Evolutionary conservation across 1,140 invertebrate genomes (phyloP).

Genomic region (Sycophila sp.): DNA sequence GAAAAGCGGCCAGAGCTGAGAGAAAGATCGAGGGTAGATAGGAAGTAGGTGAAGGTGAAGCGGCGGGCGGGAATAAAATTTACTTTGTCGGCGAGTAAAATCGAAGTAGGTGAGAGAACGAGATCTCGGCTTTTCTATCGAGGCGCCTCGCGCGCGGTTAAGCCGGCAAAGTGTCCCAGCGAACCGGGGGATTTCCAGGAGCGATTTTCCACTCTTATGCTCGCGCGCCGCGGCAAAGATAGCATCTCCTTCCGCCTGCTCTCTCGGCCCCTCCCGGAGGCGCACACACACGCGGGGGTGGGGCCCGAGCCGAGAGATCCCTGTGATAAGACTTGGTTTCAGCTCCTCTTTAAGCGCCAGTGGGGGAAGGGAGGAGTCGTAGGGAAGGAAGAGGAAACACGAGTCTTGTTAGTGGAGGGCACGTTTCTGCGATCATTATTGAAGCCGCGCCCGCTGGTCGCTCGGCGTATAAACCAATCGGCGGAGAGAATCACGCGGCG

Average conservation of each 20-base stretch:
- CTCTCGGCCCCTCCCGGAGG: conserved; percentile 15
- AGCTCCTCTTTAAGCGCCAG: conserved; percentile 9
- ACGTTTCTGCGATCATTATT: conserved; percentile 7
- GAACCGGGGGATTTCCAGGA: conserved; percentile 44
- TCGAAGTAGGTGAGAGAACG: conserved; percentile 10
- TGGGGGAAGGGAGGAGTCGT: no score
- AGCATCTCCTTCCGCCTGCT: neutral
- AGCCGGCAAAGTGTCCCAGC: conserved; percentile 14
- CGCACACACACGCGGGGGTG: neutral
- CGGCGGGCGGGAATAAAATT: conserved; percentile 31
- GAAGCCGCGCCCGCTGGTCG: neutral
- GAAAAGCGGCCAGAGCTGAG: neutral
- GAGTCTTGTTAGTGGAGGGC: conserved; percentile 16
- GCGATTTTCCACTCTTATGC: conserved; percentile 45
- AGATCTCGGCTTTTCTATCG: neutral
- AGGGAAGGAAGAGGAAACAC: no score
- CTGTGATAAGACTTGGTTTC: conserved; percentile 32
- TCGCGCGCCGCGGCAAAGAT: conserved; percentile 3
- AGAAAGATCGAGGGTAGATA: conserved; percentile 19
- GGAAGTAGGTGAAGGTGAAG: conserved; percentile 29
- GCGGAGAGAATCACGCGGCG: no score
- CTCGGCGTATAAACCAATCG: conserved; percentile 28
- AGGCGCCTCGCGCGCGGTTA: neutral
- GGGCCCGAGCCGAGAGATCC: conserved; percentile 1
- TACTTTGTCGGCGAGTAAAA: conserved; percentile 26